Conservation (phyloP, 1,140 invertebrate species). For the Conus betulinus region DNA sequence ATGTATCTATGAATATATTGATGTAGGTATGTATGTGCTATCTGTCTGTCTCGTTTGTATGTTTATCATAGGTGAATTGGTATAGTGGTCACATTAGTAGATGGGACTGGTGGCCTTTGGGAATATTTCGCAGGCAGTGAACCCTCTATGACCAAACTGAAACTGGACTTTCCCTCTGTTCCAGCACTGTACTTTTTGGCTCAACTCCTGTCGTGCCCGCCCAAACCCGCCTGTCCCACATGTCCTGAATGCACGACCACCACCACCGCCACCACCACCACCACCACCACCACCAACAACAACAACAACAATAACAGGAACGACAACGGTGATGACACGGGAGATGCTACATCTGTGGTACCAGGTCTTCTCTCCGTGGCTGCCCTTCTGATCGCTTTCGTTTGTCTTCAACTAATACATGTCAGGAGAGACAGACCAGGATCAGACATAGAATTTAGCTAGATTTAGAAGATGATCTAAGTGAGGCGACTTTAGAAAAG, state of each 20-base stretch:
- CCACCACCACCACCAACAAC: too few relatives aligned
- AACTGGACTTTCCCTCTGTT: not conserved
- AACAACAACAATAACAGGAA: conserved; percentile 10
- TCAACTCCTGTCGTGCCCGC: not conserved
- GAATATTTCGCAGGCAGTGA: too few relatives aligned
- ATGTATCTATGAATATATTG: not conserved
- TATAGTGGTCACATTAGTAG: too few relatives aligned
- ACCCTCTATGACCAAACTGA: too few relatives aligned
- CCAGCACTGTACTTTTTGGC: not conserved
- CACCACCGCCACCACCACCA: too few relatives aligned
- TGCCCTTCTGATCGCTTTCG: not conserved
- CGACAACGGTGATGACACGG: not conserved
- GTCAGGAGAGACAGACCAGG: too few relatives aligned
- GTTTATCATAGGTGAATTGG: too few relatives aligned
- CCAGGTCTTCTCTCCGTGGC: not conserved
- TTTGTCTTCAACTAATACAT: not conserved
- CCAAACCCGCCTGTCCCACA: not conserved
- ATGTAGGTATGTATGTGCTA: not conserved
- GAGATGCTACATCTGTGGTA: not conserved
- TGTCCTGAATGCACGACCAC: not conserved
- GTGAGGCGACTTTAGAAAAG: too few relatives aligned
- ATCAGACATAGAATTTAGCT: too few relatives aligned
- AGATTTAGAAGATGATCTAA: too few relatives aligned
- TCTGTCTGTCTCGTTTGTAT: not conserved
- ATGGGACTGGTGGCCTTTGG: too few relatives aligned